A percentile compares a stretch with the other conserved stretches of the same genome.
These are phyloP conservation scores for Drosophila sp. DNA, from an alignment of 1,140 invertebrate genomes.

Conservation along the genomic window DNA sequence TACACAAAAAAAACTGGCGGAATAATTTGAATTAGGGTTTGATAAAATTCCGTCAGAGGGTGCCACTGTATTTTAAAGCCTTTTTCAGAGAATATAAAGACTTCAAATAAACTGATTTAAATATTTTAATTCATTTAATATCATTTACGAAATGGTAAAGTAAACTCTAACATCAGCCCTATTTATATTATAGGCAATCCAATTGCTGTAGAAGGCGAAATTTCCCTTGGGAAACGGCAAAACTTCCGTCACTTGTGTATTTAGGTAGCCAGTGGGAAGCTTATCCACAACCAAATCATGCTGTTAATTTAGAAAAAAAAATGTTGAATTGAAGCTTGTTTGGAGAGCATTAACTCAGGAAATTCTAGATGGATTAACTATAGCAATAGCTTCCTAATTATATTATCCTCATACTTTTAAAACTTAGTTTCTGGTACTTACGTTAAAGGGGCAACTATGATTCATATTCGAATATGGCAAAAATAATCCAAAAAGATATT, in stretches of 20 bases:
- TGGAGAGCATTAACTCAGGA: no score
- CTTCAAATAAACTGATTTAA: no score
- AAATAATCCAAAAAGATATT: background rate
- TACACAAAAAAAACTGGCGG: no score
- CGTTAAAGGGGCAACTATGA: background rate
- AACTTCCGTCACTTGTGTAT: slow-evolving; percentile 15
- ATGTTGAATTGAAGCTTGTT: no score
- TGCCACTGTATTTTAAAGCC: no score
- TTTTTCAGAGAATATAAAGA: no score
- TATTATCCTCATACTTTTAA: no score
- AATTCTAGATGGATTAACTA: no score
- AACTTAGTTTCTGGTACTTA: background rate
- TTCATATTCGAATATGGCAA: background rate
- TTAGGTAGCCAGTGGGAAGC: background rate
- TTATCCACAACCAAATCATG: slow-evolving; percentile 21
- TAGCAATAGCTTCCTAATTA: no score
- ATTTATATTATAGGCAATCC: slow-evolving; percentile 10
- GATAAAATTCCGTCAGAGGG: no score
- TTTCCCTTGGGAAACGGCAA: slow-evolving; percentile 27
- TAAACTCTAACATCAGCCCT: slow-evolving; percentile 11
- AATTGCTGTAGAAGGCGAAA: slow-evolving; percentile 24
- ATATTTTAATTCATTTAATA: no score
- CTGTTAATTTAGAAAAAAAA: background rate
- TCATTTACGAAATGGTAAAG: slow-evolving; percentile 12
- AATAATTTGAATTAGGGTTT: no score